Conservation (phyloP, 1,140 invertebrate genomes). For the Parapsyche elsis region DNA sequence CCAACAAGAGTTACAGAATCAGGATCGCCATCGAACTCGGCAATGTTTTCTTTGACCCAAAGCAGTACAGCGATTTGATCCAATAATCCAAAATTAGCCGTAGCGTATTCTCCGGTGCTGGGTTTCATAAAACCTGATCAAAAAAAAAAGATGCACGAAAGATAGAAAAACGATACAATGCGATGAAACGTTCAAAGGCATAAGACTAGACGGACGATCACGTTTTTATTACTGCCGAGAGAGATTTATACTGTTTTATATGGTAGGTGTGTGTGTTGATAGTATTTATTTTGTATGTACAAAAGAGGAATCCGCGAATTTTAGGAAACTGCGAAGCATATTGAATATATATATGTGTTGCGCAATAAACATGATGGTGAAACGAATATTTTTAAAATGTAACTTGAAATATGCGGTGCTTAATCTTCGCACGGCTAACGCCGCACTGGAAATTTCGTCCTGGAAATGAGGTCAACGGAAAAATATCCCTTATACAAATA, state of each 20-base stretch:
- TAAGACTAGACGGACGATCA: too few species aligned
- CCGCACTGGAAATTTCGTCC: constrained; percentile 1
- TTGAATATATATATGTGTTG: constrained; percentile 1
- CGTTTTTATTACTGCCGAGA: background rate
- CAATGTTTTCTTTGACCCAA: constrained; percentile 89
- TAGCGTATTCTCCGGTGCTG: constrained; percentile 74
- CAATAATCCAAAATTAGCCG: constrained; percentile 88
- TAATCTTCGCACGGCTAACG: constrained; percentile 32
- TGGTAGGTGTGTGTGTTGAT: background rate
- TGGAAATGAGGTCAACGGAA: constrained; percentile 24
- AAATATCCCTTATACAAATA: background rate
- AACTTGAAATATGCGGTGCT: constrained; percentile 34
- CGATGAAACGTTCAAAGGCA: background rate
- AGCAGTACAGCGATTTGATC: constrained; percentile 89
- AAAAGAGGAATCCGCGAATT: background rate
- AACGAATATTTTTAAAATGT: constrained; percentile 39
- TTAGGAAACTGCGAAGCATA: background rate
- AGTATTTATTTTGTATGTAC: constrained; percentile 16
- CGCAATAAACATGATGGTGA: constrained; percentile 13
- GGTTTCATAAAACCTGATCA: constrained; percentile 81
- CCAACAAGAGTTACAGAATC: constrained; percentile 88
- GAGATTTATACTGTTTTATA: constrained; percentile 8
- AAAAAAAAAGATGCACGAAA: background rate
- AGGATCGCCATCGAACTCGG: constrained; percentile 87
- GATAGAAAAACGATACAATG: background rate